Percentiles rank a stretch among this genome's conserved stretches.
These are phyloP conservation scores for Spea bombifrons DNA, from an alignment of 2,113 vertebrate species.

Conservation along the genomic window DNA sequence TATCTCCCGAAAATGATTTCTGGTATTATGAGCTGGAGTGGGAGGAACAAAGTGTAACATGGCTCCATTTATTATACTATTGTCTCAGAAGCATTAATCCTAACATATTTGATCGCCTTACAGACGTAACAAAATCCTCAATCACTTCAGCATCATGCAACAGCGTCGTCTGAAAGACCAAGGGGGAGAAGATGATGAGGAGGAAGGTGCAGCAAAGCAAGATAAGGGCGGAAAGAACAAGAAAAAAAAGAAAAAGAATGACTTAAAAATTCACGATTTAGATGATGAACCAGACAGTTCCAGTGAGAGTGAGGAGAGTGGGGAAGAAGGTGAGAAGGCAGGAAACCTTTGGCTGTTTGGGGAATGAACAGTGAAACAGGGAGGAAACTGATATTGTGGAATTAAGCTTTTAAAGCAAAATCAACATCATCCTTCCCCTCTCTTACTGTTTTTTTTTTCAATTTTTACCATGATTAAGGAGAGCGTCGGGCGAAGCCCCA, in stretches of 20 bases:
- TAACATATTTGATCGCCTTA: neutral
- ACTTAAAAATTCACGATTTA: slow-evolving; percentile 82
- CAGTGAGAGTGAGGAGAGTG: slow-evolving; percentile 78
- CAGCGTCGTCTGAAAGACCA: slow-evolving; percentile 82
- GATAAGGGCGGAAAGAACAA: slow-evolving; percentile 40
- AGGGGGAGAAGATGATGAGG: slow-evolving; percentile 74
- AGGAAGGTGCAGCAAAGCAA: slow-evolving; percentile 66
- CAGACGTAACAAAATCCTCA: slow-evolving; percentile 90
- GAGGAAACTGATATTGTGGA: too few relatives aligned
- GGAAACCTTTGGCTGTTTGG: too few relatives aligned
- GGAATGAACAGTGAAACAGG: too few relatives aligned
- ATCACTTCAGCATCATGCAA: slow-evolving; percentile 95
- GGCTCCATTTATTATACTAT: too few relatives aligned
- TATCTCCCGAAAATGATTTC: too few relatives aligned
- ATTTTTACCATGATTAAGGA: slow-evolving; percentile 49
- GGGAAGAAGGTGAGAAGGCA: slow-evolving; percentile 69
- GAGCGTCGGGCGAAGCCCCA: slow-evolving; percentile 65
- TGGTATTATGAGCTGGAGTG: too few relatives aligned
- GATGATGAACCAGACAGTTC: slow-evolving; percentile 88
- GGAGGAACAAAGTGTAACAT: too few relatives aligned
- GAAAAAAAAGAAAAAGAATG: slow-evolving; percentile 67
- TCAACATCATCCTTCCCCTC: too few relatives aligned
- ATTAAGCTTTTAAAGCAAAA: too few relatives aligned
- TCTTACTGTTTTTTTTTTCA: neutral
- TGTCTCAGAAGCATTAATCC: too few relatives aligned